phyloP scores from a whole-genome alignment of 2,797 vertebrate species.

The Sebastiscus albofasciatus region DNA sequence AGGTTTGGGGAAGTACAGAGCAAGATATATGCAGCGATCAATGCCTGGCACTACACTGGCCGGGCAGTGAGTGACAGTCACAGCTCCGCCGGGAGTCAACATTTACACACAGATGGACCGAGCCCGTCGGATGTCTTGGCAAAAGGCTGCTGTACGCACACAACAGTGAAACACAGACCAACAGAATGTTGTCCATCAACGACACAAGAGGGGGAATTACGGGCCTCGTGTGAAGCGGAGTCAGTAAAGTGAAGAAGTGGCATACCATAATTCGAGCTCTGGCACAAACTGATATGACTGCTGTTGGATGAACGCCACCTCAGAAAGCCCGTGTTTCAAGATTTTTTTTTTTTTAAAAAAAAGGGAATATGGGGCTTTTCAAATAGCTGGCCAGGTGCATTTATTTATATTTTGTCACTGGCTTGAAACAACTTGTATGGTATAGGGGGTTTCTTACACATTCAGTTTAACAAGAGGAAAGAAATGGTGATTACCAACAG shows the following conservation, averaged over 20 bases:
- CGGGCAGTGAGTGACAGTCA: constrained; percentile 76
- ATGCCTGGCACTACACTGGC: constrained; percentile 77
- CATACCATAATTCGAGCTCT: constrained; percentile 66
- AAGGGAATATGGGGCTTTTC: not conserved
- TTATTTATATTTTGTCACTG: constrained; percentile 3
- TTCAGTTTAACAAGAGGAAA: constrained; percentile 8
- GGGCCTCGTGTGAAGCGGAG: constrained; percentile 45
- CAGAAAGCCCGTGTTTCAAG: constrained; percentile 29
- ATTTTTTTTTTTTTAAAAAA: not conserved
- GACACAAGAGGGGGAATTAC: constrained; percentile 59
- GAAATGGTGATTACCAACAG: not conserved
- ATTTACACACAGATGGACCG: constrained; percentile 71
- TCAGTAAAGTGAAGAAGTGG: constrained; percentile 61
- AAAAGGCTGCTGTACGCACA: constrained; percentile 32
- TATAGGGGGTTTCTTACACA: not conserved
- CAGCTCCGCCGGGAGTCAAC: constrained; percentile 75
- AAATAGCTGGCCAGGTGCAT: not conserved
- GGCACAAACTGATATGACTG: constrained; percentile 50
- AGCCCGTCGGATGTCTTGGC: constrained; percentile 61
- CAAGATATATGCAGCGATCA: constrained; percentile 84
- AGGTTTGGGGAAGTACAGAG: constrained; percentile 79
- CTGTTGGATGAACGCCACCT: constrained; percentile 43
- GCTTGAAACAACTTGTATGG: constrained; percentile 1
- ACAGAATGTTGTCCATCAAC: constrained; percentile 71
- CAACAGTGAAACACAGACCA: constrained; percentile 56